Percentiles rank a stretch among this genome's conserved stretches.
phyloP scores from a whole-genome alignment of 2,113 vertebrate genomes.

The Lampris megalopsis region DNA sequence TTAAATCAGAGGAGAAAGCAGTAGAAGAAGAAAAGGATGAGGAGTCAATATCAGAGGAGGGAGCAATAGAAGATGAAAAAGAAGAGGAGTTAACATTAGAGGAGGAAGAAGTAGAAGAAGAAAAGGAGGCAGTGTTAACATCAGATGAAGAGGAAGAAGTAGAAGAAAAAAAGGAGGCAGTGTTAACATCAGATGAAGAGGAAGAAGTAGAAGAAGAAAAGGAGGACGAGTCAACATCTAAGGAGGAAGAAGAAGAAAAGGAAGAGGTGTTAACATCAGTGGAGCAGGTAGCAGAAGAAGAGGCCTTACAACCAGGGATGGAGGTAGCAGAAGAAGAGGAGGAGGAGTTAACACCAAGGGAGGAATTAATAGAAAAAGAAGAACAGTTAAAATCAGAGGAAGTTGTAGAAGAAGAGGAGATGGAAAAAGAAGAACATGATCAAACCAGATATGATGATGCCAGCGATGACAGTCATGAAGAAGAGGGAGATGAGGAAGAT shows the following conservation, averaged over 20 bases:
- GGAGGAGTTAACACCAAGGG: not conserved
- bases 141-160: not conserved
- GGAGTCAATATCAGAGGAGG: not conserved
- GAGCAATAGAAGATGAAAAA: not conserved
- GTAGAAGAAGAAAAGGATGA: not conserved
- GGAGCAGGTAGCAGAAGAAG: not conserved
- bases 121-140: not conserved
- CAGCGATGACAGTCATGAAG: not conserved
- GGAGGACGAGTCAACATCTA: not conserved
- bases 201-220: slow-evolving; percentile 11
- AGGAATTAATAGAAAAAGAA: not conserved
- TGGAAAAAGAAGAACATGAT: not conserved
- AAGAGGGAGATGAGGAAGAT: not conserved
- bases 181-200: not conserved
- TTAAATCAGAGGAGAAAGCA: not conserved
- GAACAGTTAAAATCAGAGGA: not conserved
- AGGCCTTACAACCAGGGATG: not conserved
- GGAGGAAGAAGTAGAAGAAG: not conserved
- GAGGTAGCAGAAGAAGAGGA: not conserved
- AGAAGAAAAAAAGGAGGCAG: not conserved
- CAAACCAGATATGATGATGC: not conserved
- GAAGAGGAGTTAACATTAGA: not conserved
- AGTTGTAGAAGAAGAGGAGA: not conserved
- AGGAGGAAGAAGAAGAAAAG: not conserved
- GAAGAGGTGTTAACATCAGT: not conserved